Base-by-base conservation (phyloP, 92 coral and sea anemone genomes). In the Desmophyllum pertusum region DNA sequence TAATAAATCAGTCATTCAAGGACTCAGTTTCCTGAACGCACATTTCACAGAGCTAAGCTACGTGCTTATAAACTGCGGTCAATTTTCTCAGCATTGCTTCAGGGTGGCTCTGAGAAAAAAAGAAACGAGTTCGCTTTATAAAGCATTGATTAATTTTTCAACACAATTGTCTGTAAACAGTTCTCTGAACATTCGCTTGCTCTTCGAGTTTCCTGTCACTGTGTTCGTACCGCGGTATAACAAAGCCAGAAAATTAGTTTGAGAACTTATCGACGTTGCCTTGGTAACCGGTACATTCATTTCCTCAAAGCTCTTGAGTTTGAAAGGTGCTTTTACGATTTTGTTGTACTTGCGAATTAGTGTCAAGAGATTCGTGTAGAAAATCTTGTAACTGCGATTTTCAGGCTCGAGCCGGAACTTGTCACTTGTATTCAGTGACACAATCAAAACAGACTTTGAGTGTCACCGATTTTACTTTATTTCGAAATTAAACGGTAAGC, bases 301-400 rank as follows among this genome's bases (percentile, higher is more conserved):
- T 73, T 42, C 37, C 59, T 41, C 31, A 30, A 15, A 1, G 70
- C 68, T 29, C 79, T 82, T 57, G 77, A 81, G 50, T 81, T 50
- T 68, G 53, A 68, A 67, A 70, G 77, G 45, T 68, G 50, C 31
- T 40, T 70, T 25, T 3, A 25, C 63, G n/a, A 33, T 19, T 31
- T 40, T 70, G 79, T 82, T 71, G 59, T 71, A 41, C 57, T 82
- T 50, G 36, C 36, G 86, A 81, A 81, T 79, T 81, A 70, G 85
- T 70, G 85, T 81, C 85, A 81, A 53, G 23, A 19, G 35, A 18
- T n/a, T 35, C 48, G 27, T 29, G 27, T 48, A 6, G 43, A 50
- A 68, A 67, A 48, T 80, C 76, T 53, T 46, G 65, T 35, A 48
- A 67, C 76, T 46, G 51, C 43, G 39, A 38, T 46, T 68, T 67